Evolutionary conservation across 2,888 invertebrate genomes (phyloP).

Genomic region (Caenorhabditis uteleia): DNA sequence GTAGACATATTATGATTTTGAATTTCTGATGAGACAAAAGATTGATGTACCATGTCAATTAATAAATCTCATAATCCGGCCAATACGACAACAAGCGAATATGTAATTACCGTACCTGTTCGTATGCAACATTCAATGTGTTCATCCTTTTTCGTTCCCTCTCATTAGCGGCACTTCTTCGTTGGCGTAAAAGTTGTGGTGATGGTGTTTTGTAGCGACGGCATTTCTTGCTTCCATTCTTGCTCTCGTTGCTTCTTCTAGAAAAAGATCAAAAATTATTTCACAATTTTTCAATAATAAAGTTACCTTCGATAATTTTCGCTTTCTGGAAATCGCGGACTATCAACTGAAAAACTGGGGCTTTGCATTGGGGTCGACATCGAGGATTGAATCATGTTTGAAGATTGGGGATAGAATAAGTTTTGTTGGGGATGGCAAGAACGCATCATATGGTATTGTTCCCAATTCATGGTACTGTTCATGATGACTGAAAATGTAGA

Average conservation of each 20-base stretch:
- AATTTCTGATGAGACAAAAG: conserved; percentile 17
- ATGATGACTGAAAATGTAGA: background rate
- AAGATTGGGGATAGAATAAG: conserved; percentile 16
- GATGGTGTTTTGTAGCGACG: conserved; percentile 67
- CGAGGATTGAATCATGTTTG: conserved; percentile 16
- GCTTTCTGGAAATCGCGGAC: conserved; percentile 17
- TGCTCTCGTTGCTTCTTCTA: conserved; percentile 23
- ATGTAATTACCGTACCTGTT: conserved; percentile 52
- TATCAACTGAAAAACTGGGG: conserved; percentile 36
- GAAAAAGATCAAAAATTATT: conserved; percentile 3
- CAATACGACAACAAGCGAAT: background rate
- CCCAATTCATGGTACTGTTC: conserved; percentile 38
- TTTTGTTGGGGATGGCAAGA: too few species aligned
- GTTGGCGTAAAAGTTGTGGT: conserved; percentile 61
- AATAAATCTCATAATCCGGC: too few species aligned
- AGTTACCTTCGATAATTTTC: background rate
- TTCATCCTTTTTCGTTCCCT: conserved; percentile 69
- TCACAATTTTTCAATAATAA: background rate
- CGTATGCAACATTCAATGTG: conserved; percentile 67
- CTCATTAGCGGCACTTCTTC: conserved; percentile 61
- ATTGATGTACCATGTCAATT: too few species aligned
- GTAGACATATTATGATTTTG: conserved; percentile 34
- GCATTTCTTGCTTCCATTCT: conserved; percentile 39
- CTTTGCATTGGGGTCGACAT: conserved; percentile 46
- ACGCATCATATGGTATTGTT: conserved; percentile 37